Percentiles rank a stretch among this genome's conserved stretches.
Evolutionary conservation across 2,113 vertebrate species (phyloP).

Genomic region (Prochilodus magdalenae): DNA sequence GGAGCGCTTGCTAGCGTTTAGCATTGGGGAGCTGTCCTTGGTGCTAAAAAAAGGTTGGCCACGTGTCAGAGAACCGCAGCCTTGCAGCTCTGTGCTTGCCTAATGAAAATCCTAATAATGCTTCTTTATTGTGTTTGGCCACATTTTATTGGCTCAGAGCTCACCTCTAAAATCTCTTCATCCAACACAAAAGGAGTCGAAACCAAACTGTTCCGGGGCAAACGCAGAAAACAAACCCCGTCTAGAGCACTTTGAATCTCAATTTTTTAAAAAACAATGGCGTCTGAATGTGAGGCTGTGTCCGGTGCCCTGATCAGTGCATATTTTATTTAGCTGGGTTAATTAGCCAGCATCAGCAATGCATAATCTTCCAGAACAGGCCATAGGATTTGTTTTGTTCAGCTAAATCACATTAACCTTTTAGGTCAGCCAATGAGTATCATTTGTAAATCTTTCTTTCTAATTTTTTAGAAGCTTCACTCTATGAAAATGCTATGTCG

Average conservation of each 20-base stretch:
- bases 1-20: conserved; percentile 61
- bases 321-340: conserved; percentile 37
- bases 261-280: conserved; percentile 41
- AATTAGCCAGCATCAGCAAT: conserved; percentile 49
- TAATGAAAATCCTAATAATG: conserved; percentile 29
- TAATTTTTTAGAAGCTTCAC: conserved; percentile 7
- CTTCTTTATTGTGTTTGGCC: conserved; percentile 24
- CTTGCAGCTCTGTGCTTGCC: conserved; percentile 53
- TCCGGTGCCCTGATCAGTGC: not conserved
- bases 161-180: not conserved
- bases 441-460: conserved; percentile 33
- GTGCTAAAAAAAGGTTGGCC: conserved; percentile 70
- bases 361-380: conserved; percentile 36
- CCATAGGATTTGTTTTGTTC: conserved; percentile 40
- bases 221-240: conserved; percentile 27
- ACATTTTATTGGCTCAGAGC: conserved; percentile 6
- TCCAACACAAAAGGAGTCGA: conserved; percentile 16
- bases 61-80: conserved; percentile 51
- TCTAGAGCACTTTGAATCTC: conserved; percentile 30
- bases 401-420: conserved; percentile 51
- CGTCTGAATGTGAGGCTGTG: conserved; percentile 20
- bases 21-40: conserved; percentile 72
- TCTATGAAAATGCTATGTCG: conserved; percentile 36
- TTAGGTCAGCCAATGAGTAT: conserved; percentile 43
- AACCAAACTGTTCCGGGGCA: conserved; percentile 20